A percentile compares a stretch with the other conserved stretches of the same genome.
These are phyloP conservation scores for Xylota sylvarum DNA, from an alignment of 2,888 invertebrate genomes.

Conservation along the genomic window DNA sequence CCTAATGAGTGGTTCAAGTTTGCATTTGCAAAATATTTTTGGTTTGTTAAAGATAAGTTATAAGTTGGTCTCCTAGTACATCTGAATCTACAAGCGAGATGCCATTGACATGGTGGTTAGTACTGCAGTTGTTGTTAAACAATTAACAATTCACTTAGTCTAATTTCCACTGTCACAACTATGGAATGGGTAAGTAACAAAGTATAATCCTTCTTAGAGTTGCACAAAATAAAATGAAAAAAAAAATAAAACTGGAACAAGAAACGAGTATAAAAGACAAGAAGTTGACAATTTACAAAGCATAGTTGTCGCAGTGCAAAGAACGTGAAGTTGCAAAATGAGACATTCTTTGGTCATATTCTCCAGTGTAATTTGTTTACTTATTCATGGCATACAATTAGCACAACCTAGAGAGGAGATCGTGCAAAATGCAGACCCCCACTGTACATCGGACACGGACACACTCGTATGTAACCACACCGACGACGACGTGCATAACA, in stretches of 20 bases:
- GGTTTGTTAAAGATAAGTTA: too few species aligned
- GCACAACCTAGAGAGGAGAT: slow-evolving; percentile 29
- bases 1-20: too few species aligned
- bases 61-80: too few species aligned
- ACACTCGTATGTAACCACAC: slow-evolving; percentile 38
- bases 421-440: slow-evolving; percentile 16
- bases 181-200: too few species aligned
- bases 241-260: not conserved
- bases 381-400: slow-evolving; percentile 27
- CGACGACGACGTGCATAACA: slow-evolving; percentile 68
- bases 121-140: too few species aligned
- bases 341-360: slow-evolving; percentile 6
- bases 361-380: slow-evolving; percentile 34
- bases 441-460: slow-evolving; percentile 35
- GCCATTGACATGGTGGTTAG: too few species aligned
- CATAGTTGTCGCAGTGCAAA: slow-evolving; percentile 22
- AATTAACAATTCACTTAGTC: too few species aligned
- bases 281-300: slow-evolving; percentile 22
- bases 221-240: not conserved
- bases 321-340: slow-evolving; percentile 41
- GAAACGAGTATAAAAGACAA: slow-evolving; percentile 44
- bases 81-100: too few species aligned
- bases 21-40: too few species aligned
- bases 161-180: too few species aligned
- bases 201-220: too few species aligned